Conservation (phyloP, 2,113 vertebrate genomes). For the Geothlypis trichas region DNA sequence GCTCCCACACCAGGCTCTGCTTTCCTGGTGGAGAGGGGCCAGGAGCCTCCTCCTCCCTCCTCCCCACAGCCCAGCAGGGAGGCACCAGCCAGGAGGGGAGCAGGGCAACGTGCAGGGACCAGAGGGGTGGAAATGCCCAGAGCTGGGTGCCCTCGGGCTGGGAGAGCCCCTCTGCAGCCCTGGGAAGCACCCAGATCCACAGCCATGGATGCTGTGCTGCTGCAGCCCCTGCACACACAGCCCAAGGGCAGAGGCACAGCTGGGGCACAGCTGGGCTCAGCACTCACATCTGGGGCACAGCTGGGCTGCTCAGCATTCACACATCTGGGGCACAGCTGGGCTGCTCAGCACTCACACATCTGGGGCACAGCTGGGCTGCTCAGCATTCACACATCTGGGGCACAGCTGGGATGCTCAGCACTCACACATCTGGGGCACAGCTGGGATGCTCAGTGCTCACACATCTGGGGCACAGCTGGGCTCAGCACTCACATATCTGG, state of each 20-base stretch:
- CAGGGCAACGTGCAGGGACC: background rate
- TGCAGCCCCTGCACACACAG: background rate
- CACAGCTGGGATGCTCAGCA: too few species aligned
- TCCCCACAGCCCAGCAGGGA: background rate
- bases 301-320: too few species aligned
- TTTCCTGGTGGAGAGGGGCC: background rate
- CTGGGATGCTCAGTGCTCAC: too few species aligned
- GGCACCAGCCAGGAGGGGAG: background rate
- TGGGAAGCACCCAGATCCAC: background rate
- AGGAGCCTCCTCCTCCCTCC: background rate
- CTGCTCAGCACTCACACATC: background rate
- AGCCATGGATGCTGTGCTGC: rapidly evolving
- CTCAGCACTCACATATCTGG: too few species aligned
- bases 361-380: too few species aligned
- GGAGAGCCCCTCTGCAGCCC: background rate
- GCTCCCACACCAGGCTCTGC: background rate
- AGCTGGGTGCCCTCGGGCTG: background rate
- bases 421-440: too few species aligned
- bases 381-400: too few species aligned
- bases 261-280: rapidly evolving
- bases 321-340: too few species aligned
- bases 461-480: too few species aligned
- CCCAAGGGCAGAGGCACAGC: background rate
- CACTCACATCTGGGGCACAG: too few species aligned
- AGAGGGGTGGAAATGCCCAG: background rate